phyloP scores from a whole-genome alignment of 2,113 vertebrate genomes.

The Eurystomus gularis region DNA sequence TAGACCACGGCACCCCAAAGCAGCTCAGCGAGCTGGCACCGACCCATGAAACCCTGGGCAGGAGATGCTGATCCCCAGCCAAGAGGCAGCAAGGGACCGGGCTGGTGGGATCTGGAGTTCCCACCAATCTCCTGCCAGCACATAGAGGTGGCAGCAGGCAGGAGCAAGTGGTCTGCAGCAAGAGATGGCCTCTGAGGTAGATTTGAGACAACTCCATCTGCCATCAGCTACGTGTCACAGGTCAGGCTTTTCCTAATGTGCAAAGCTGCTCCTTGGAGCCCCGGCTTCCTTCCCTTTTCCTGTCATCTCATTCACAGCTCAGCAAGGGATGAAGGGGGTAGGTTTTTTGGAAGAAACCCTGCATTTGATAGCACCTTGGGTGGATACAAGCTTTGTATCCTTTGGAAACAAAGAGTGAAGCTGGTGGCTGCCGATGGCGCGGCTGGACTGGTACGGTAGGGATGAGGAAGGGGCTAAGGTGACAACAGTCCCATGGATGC shows the following conservation, averaged over 20 bases:
- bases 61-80: not conserved
- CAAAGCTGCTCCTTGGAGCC: not conserved
- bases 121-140: not conserved
- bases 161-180: not conserved
- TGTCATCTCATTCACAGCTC: constrained; percentile 43
- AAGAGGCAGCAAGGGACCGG: not conserved
- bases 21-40: not conserved
- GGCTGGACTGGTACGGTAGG: not conserved
- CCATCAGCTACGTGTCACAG: not conserved
- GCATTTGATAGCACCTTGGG: constrained; percentile 46
- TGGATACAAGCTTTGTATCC: constrained; percentile 41
- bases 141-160: not conserved
- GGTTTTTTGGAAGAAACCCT: constrained; percentile 35
- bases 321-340: constrained; percentile 1
- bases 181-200: constrained; percentile 73
- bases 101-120: not conserved
- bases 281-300: not conserved
- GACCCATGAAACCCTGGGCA: not conserved
- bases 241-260: constrained; percentile 17
- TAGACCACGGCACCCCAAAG: not conserved
- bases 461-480: not conserved
- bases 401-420: constrained; percentile 39
- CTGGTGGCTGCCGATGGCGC: not conserved
- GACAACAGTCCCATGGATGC: not conserved
- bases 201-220: constrained; percentile 43